Evolutionary conservation across 2,888 invertebrate species (phyloP).

Genomic region (Charanyca ferruginea): DNA sequence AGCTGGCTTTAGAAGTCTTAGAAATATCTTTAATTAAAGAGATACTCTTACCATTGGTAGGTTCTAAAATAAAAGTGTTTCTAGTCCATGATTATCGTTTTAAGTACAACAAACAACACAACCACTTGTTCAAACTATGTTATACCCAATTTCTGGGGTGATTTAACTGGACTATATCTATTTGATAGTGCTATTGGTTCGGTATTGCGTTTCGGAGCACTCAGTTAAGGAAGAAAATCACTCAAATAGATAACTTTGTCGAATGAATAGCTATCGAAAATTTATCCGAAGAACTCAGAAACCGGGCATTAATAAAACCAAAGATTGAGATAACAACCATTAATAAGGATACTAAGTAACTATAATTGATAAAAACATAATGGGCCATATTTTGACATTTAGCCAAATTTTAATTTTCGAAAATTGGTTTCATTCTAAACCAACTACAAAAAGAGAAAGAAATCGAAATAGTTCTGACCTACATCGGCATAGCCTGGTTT

Average conservation of each 20-base stretch:
- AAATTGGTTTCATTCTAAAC: slow-evolving; percentile 4
- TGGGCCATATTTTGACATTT: no score
- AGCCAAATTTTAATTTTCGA: neutral
- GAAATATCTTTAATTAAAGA: neutral
- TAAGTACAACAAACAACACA: no score
- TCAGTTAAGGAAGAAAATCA: no score
- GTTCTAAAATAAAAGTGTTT: neutral
- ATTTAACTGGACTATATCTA: no score
- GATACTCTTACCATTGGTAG: neutral
- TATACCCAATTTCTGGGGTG: no score
- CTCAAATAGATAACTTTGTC: no score
- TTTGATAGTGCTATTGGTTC: no score
- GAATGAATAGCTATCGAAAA: no score
- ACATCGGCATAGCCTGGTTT: slow-evolving; percentile 37
- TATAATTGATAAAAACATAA: neutral
- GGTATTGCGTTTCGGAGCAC: no score
- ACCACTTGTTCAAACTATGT: no score
- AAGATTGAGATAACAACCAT: neutral
- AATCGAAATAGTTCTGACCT: slow-evolving; percentile 22
- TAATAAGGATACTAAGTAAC: neutral
- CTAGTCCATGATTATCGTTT: neutral
- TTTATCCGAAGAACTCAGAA: no score
- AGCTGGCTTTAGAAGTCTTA: neutral
- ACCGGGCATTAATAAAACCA: no score
- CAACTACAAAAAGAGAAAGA: neutral